Evolutionary conservation across 2,888 invertebrate genomes (phyloP), one percentile per base, ranked within the genome.

Genomic region (Drosophila percnosoma): DNA sequence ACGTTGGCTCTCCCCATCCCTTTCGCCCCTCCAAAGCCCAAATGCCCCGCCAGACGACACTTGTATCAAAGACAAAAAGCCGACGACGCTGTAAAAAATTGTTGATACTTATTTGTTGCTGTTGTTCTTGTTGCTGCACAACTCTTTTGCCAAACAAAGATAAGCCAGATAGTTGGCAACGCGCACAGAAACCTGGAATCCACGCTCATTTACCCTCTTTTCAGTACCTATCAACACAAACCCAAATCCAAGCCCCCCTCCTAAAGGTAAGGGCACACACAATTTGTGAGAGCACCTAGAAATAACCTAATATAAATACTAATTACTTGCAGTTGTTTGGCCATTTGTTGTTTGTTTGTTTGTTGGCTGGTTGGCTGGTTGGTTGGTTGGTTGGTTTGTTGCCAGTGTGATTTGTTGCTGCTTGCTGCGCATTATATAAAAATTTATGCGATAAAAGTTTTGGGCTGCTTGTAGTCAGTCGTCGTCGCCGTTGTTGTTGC

Each of bases 361-460:
- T 6, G 24, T 24, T 34, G 31, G 24, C 18, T 53, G n/a, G 53
- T 34, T 53, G 21, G 15, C 36, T 54, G 31, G 24, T 24, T 53
- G n/a, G 53, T 34, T 54, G 33, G 15, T 36, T 54, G 34, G 34
- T 38, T 38, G 24, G 55, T 55, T 38, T 38, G 55, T 27, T 49
- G 49, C 11, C 27, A 15, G 4, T 62, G 63, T 80, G 71, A 77
- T 81, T 81, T 78, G 82, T 72, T 59, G 74, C 68, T 59, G 38
- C 51, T 64, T 45, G 55, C 55, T 57, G 60, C 59, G 51, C 65
- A 73, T 67, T 77, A 62, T 76, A 69, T 63, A 61, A 31, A 78
- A 86, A 87, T 87, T 81, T 85, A 89, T 86, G 88, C 68, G 61
- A 45, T 54, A 77, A 88, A 89, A 73, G 66, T 88, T 83, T 73